These are phyloP conservation scores for Platycnemis pennipes DNA, from an alignment of 2,888 invertebrate genomes.

Conservation along the genomic window DNA sequence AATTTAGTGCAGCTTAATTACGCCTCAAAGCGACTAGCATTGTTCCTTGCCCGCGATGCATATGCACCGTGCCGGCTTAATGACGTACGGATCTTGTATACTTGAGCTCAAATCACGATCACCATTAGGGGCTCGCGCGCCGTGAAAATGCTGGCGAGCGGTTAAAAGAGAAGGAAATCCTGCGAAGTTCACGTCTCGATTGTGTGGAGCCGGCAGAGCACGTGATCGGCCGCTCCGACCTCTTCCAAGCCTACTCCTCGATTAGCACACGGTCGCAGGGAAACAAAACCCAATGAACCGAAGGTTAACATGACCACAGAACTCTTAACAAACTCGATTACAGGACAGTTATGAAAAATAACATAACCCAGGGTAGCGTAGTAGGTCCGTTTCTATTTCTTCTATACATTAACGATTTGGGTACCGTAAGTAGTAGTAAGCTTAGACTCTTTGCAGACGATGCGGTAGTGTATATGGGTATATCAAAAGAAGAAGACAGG, in stretches of 20 bases:
- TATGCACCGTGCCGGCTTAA: not conserved
- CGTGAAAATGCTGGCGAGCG: not conserved
- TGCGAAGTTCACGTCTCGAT: not conserved
- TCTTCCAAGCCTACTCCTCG: not conserved
- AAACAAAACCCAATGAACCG: not conserved
- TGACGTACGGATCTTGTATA: slow-evolving; percentile 3
- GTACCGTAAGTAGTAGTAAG: no score
- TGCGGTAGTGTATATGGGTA: no score
- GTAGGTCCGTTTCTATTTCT: no score
- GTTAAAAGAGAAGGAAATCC: not conserved
- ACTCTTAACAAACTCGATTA: no score
- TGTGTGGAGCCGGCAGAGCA: not conserved
- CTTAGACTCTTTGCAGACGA: no score
- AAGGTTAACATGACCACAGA: no score
- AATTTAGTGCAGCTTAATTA: slow-evolving; percentile 37
- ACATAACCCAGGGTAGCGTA: no score
- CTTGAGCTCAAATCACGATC: slow-evolving; percentile 32
- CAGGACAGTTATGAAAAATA: no score
- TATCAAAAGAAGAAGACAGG: no score
- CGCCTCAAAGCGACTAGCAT: slow-evolving; percentile 6
- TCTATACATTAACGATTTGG: no score
- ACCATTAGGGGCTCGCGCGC: not conserved
- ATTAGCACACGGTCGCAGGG: not conserved
- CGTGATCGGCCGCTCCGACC: not conserved
- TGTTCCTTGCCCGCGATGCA: not conserved